A percentile compares a stretch with the other conserved stretches of the same genome.
Evolutionary conservation across 2,797 vertebrate genomes (phyloP).

Genomic region (Sebastes ruberrimus): DNA sequence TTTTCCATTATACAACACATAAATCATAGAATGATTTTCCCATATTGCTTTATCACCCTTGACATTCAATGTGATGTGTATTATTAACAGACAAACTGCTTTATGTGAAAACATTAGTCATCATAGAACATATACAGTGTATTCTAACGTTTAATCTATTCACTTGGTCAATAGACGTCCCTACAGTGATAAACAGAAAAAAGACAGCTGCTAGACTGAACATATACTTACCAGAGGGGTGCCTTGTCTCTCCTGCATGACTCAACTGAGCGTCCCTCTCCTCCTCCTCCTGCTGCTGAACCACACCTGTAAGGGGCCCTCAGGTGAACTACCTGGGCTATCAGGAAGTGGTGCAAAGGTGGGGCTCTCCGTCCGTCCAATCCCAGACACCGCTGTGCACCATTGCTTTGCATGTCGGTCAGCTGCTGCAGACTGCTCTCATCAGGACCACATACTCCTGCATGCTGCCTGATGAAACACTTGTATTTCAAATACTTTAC

Average conservation of each 20-base stretch:
- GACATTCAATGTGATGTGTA: neutral
- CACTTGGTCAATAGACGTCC: no score
- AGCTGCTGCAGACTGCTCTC: neutral
- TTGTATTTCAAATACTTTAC: neutral
- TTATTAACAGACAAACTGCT: neutral
- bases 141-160: neutral
- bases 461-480: neutral
- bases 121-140: neutral
- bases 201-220: neutral
- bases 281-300: constrained; percentile 19
- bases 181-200: neutral
- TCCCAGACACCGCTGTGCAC: neutral
- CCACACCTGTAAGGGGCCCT: constrained; percentile 21
- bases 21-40: neutral
- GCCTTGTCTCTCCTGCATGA: constrained; percentile 70
- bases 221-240: constrained; percentile 76
- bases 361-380: constrained; percentile 38
- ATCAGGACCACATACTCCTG: constrained; percentile 5
- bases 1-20: neutral
- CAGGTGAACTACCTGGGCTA: constrained; percentile 34
- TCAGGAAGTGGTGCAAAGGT: constrained; percentile 54
- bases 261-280: constrained; percentile 13
- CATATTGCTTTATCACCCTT: neutral
- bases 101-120: neutral
- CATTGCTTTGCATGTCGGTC: constrained; percentile 59